Evolutionary conservation across 2,888 invertebrate genomes (phyloP).

Genomic region (Tethea ocularis): DNA sequence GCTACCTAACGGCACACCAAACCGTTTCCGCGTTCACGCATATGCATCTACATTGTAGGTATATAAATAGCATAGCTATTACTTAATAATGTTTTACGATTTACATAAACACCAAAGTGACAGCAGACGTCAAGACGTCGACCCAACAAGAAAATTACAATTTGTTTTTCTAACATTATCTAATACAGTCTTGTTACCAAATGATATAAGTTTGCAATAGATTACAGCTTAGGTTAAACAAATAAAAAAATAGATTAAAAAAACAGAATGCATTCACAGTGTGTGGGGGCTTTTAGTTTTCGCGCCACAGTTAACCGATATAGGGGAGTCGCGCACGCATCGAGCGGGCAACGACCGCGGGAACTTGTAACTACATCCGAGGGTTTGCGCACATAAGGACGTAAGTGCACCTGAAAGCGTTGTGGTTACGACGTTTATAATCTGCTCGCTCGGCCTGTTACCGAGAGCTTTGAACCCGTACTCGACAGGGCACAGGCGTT

Average conservation of each 20-base stretch:
- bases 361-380: conserved; percentile 82
- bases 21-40: conserved; percentile 75
- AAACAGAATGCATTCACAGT: not conserved
- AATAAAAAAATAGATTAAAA: not conserved
- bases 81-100: conserved; percentile 17
- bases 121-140: not conserved
- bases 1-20: conserved; percentile 69
- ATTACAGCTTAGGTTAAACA: not conserved
- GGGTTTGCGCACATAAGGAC: conserved; percentile 53
- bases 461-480: conserved; percentile 71
- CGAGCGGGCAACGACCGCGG: conserved; percentile 79
- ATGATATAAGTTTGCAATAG: not conserved
- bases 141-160: no score
- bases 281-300: conserved; percentile 47
- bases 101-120: not conserved
- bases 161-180: not conserved
- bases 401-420: conserved; percentile 47
- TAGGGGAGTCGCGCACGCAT: conserved; percentile 73
- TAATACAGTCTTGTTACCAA: not conserved
- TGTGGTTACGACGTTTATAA: conserved; percentile 49
- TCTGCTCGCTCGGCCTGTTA: conserved; percentile 30
- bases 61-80: conserved; percentile 14
- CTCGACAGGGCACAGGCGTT: conserved; percentile 54
- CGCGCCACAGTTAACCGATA: conserved; percentile 73
- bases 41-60: conserved; percentile 52